phyloP scores from a whole-genome alignment of 2,888 invertebrate species.

The Cancer borealis region DNA sequence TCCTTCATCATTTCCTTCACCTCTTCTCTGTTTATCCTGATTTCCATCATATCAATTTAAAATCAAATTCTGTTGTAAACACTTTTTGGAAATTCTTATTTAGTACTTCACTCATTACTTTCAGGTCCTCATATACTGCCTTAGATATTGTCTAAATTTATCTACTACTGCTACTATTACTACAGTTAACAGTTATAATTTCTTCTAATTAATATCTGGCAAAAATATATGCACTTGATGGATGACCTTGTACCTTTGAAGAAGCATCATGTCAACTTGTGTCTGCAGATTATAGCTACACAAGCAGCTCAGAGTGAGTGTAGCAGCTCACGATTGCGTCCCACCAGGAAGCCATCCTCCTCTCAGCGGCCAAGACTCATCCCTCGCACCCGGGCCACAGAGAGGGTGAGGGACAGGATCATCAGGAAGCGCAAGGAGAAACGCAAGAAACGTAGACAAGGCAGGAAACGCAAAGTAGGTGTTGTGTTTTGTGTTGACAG shows the following conservation, averaged over 20 bases:
- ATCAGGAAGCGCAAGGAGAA: neutral
- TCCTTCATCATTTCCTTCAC: no score
- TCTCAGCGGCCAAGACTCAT: conserved; percentile 58
- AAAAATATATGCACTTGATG: neutral
- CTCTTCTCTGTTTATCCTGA: no score
- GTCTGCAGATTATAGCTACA: neutral
- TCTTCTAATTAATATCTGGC: neutral
- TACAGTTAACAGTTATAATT: neutral
- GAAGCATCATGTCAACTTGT: neutral
- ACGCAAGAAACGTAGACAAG: conserved; percentile 39
- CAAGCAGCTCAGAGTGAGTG: neutral
- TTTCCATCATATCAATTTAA: no score
- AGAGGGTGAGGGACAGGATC: conserved; percentile 67
- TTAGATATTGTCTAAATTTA: neutral
- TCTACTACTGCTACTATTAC: neutral
- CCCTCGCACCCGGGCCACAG: conserved; percentile 72
- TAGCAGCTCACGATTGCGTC: neutral
- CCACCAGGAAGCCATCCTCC: neutral
- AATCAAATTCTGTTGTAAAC: no score
- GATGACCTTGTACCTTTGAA: neutral
- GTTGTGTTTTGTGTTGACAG: neutral
- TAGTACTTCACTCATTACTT: no score
- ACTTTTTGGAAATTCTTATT: no score
- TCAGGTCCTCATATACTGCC: no score
- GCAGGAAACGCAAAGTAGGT: conserved; percentile 57